Evolutionary conservation across 2,113 vertebrate genomes (phyloP).

Genomic region (Sciurus niger): DNA sequence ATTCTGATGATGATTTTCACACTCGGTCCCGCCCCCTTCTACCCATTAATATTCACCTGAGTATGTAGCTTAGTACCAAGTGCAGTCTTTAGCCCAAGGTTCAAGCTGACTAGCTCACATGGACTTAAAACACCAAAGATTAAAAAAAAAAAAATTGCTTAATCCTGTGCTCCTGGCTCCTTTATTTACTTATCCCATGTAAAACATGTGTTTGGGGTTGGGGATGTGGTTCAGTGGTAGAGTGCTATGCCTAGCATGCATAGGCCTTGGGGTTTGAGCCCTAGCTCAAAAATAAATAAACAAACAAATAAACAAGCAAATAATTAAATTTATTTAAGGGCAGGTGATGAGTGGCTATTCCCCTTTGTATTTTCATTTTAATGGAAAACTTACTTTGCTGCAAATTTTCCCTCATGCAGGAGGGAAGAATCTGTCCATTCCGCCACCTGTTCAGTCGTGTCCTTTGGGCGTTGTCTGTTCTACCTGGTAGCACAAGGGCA

Average conservation of each 20-base stretch:
- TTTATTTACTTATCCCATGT: too few relatives aligned
- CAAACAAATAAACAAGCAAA: too few relatives aligned
- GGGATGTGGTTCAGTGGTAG: too few relatives aligned
- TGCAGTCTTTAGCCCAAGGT: background rate
- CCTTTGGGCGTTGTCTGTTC: background rate
- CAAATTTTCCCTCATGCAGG: background rate
- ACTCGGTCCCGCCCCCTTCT: background rate
- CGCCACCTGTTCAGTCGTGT: background rate
- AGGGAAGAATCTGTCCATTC: background rate
- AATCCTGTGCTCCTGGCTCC: too few relatives aligned
- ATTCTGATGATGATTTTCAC: background rate
- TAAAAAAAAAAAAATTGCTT: too few relatives aligned
- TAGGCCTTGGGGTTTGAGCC: too few relatives aligned
- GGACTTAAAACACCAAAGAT: too few relatives aligned
- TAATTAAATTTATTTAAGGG: background rate
- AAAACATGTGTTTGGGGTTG: too few relatives aligned
- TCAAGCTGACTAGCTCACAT: background rate
- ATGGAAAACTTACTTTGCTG: background rate
- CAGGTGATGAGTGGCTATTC: background rate
- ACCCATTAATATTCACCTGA: background rate
- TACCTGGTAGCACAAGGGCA: background rate
- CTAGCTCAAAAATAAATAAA: too few relatives aligned
- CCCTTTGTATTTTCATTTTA: constrained; percentile 46
- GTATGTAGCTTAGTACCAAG: background rate
- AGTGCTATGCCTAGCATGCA: too few relatives aligned